These are phyloP conservation scores for Dascyllus trimaculatus DNA, from an alignment of 2,113 vertebrate species.

Conservation along the genomic window DNA sequence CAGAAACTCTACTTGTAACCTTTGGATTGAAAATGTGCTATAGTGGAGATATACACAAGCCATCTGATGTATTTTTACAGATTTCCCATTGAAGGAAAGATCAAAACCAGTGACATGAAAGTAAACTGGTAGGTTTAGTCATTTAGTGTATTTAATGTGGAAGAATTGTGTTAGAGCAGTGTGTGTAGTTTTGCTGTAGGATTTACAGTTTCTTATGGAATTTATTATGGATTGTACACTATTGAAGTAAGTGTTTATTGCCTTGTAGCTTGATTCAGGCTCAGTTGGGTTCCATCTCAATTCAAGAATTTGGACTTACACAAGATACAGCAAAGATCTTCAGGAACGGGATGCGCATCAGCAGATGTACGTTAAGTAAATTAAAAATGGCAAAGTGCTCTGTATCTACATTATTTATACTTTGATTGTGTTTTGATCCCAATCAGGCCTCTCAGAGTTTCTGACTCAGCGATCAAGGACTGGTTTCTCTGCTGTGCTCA, in stretches of 20 bases:
- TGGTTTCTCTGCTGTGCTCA: constrained; percentile 88
- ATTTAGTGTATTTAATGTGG: background rate
- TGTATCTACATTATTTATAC: background rate
- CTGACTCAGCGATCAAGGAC: constrained; percentile 86
- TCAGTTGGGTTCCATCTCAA: constrained; percentile 92
- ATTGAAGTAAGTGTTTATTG: background rate
- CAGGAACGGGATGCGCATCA: constrained; percentile 92
- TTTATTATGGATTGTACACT: background rate
- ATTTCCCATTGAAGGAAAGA: constrained; percentile 95
- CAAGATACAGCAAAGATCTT: constrained; percentile 97
- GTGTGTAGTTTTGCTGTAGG: background rate
- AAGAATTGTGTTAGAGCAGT: background rate
- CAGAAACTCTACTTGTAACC: background rate
- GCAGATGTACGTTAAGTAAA: constrained; percentile 89
- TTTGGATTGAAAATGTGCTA: background rate
- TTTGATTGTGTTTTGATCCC: constrained; percentile 18
- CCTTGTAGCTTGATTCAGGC: constrained; percentile 94
- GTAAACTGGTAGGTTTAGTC: constrained; percentile 91
- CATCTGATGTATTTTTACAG: constrained; percentile 76
- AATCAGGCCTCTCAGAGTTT: constrained; percentile 92
- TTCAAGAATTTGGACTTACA: constrained; percentile 96
- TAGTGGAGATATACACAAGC: background rate
- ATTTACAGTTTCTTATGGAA: background rate
- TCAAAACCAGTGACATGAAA: constrained; percentile 98
- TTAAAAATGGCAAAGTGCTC: background rate